Evolutionary conservation across 2,888 invertebrate species (phyloP).

Genomic region (Synanthedon vespiformis): DNA sequence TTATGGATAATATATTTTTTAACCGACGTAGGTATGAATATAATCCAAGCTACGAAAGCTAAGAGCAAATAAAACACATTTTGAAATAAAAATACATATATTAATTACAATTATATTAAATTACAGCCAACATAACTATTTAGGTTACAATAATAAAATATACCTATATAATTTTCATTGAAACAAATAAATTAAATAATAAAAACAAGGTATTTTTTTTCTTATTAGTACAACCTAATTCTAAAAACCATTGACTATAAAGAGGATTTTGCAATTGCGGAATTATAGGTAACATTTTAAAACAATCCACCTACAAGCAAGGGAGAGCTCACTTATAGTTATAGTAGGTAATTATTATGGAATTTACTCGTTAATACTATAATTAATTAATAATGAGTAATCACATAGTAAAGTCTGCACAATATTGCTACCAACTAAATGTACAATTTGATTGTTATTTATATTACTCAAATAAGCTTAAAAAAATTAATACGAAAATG

Average conservation of each 20-base stretch:
- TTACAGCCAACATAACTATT: conserved; percentile 70
- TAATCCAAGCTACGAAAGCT: too few species aligned
- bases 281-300: conserved; percentile 63
- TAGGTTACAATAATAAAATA: conserved; percentile 71
- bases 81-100: conserved; percentile 72
- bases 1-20: too few species aligned
- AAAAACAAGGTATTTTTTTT: conserved; percentile 63
- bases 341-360: conserved; percentile 51
- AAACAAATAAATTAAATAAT: conserved; percentile 66
- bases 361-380: conserved; percentile 64
- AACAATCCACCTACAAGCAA: conserved; percentile 65
- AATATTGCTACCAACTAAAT: background rate
- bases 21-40: too few species aligned
- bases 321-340: conserved; percentile 59
- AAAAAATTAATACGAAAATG: too few species aligned
- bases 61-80: conserved; percentile 39
- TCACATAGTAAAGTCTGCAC: conserved; percentile 36
- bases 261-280: conserved; percentile 45
- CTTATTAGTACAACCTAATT: conserved; percentile 59
- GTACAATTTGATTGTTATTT: too few species aligned
- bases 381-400: conserved; percentile 59
- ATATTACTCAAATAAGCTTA: too few species aligned
- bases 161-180: conserved; percentile 67
- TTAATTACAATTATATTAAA: conserved; percentile 71
- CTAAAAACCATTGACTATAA: conserved; percentile 66